Percentiles rank a stretch among this genome's conserved stretches.
These are phyloP conservation scores for Oithona nana DNA, from an alignment of 2,888 invertebrate species.

Conservation along the genomic window DNA sequence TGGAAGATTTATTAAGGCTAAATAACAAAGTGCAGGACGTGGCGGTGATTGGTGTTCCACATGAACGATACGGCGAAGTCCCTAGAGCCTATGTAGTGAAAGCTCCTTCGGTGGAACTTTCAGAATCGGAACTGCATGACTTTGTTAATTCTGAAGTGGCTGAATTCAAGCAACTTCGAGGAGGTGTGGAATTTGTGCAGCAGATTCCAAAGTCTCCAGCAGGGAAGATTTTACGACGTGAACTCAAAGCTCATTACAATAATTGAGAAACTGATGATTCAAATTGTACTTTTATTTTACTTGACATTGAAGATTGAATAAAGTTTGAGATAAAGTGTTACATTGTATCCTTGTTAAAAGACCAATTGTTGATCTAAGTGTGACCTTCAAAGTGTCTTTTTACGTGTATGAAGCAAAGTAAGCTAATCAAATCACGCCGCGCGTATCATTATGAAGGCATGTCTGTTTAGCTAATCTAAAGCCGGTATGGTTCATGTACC, in stretches of 20 bases:
- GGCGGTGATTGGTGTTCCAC: constrained; percentile 58
- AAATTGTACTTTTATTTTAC: no score
- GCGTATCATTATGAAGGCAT: no score
- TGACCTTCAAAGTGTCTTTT: no score
- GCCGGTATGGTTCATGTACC: no score
- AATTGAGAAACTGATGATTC: no score
- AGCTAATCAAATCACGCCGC: no score
- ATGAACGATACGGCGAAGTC: constrained; percentile 46
- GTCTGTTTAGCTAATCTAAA: no score
- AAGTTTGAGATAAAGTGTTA: no score
- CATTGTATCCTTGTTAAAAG: no score
- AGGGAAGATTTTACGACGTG: constrained; percentile 52
- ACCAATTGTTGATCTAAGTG: no score
- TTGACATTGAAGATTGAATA: no score
- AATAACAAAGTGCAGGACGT: constrained; percentile 57
- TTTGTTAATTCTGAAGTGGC: constrained; percentile 48
- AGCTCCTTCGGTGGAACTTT: constrained; percentile 24
- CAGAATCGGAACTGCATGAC: constrained; percentile 37
- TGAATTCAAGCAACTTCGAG: constrained; percentile 48
- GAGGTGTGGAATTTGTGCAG: constrained; percentile 46
- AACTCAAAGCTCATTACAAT: constrained; percentile 37
- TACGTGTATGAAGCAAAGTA: no score
- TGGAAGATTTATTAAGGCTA: constrained; percentile 50
- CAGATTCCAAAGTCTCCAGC: constrained; percentile 50
- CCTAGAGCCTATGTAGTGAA: constrained; percentile 51